Base-by-base conservation (phyloP, 2,888 invertebrate species). In the Yponomeuta malinellus region DNA sequence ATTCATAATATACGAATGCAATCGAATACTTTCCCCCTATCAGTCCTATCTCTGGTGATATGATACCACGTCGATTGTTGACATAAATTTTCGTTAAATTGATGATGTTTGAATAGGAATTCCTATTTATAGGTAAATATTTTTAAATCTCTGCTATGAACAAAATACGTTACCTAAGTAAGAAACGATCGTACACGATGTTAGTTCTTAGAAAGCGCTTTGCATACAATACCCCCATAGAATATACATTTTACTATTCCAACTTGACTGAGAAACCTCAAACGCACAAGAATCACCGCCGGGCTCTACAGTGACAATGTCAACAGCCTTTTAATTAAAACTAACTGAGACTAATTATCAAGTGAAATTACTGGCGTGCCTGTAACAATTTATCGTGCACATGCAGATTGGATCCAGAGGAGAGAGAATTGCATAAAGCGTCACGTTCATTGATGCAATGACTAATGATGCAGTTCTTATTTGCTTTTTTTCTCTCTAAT, bases 381-480 rank as follows among this genome's bases (percentile, higher is more conserved):
- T 33, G 29, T n/a, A 15, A 69, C 69, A 37, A 69, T 63, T 37
- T 70, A 63, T 70, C 63, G 23, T 68, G 63, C 15, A 68, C 37
- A 71, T 68, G 66, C 71, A 63, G 72, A 72, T 70, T 48, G 12
- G 12, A 59, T 59, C 52, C 63, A 63, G 31, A 48, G n/a, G 66
- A 72, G 73, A 79, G 74, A 73, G 74, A 75, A 76, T 82, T 78
- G 80, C 80, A 78, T 78, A 77, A 79, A 77, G 73, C 70, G 74
- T 74, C 73, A 74, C 75, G 75, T 76, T 72, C 75, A 76, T 78
- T 76, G 78, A 78, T 74, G 77, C 77, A 75, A 78, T 73, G 75
- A 73, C 73, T 73, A 29, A 70, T 65, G 70, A 69, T 67, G 48
- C 67, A 23, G 70, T 72, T 74, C 83, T 84, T 82, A 82, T 83